Evolutionary conservation across 2,797 vertebrate genomes (phyloP), one percentile per base, ranked within the genome.

Genomic region (Sebastes iracundus): DNA sequence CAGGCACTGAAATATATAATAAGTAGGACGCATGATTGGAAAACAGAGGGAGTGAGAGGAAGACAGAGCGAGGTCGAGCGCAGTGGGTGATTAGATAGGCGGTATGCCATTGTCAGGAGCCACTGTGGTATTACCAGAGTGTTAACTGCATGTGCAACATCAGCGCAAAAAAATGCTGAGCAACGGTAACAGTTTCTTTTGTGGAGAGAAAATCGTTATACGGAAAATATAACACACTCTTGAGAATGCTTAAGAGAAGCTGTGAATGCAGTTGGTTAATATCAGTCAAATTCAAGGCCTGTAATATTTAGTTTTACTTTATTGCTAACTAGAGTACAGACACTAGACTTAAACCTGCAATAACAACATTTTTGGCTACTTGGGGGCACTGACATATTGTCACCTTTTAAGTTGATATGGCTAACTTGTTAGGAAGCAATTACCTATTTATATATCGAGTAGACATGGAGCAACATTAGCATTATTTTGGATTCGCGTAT

Each of bases 151-250:
- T 86, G 80, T 91, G 89, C 90, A 84, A 63, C 83, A 81, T 87
- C 91, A 92, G 87, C 84, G 55, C 46, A 84, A 86, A 93, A 93
- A 91, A 89, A 71, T 76, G 90, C 89, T 88, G 85, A 91, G 88
- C 79, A 71, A 79, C 66, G 77, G 87, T 49, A 79, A 83, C 30
- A n/a, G 60, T 30, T 55, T 65, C 60, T 80, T 59, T 72, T 70
- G 76, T 30, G 67, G 64, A 30, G 69, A 56, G 69, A 82, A 87
- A 86, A 81, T 78, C 77, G 64, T 77, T 71, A 72, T 55, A 63
- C 64, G 62, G 55, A 82, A 86, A 77, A 66, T 65, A 73, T 72
- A 64, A 81, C 70, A 71, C 53, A 84, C n/a, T 38, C 67, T 80
- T 30, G 27, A 63, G 75, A 80, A 74, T 63, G 66, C 22, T 23